phyloP scores from a whole-genome alignment of 2,888 invertebrate species.

The Cephus sareptanus region DNA sequence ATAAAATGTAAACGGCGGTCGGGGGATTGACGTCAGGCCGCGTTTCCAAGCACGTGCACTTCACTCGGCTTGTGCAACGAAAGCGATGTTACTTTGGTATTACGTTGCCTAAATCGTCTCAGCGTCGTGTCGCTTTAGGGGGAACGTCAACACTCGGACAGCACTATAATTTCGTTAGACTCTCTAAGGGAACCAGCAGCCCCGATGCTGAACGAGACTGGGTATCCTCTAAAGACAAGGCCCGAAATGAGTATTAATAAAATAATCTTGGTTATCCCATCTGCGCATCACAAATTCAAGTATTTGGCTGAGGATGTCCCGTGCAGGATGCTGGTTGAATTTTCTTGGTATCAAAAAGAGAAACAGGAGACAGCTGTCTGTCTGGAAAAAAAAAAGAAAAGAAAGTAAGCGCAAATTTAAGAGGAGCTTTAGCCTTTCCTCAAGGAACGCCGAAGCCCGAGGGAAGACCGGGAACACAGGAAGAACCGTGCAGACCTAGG shows the following conservation, averaged over 20 bases:
- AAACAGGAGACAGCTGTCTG: neutral
- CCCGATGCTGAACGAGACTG: neutral
- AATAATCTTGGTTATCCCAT: neutral
- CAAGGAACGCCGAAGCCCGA: slow-evolving; percentile 1
- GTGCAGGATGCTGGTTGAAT: neutral
- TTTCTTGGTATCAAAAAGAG: neutral
- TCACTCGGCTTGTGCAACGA: slow-evolving; percentile 27
- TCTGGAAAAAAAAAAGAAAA: neutral
- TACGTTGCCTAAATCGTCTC: slow-evolving; percentile 18
- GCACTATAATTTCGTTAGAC: neutral
- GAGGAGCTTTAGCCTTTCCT: slow-evolving; percentile 35
- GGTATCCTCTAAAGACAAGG: neutral
- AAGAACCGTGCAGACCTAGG: slow-evolving; percentile 32
- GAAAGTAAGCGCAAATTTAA: slow-evolving; percentile 26
- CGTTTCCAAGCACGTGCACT: slow-evolving; percentile 28
- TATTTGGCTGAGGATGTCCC: neutral
- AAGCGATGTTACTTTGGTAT: slow-evolving; percentile 24
- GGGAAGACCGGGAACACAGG: slow-evolving; percentile 27
- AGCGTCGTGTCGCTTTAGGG: neutral
- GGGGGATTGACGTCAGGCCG: slow-evolving; percentile 31
- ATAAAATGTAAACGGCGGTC: slow-evolving; percentile 49
- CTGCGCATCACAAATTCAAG: neutral
- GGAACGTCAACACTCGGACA: neutral
- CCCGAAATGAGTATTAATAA: neutral
- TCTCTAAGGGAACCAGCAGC: neutral